Conservation (phyloP, 2,797 vertebrate species). For the Tarsius wallacei region DNA sequence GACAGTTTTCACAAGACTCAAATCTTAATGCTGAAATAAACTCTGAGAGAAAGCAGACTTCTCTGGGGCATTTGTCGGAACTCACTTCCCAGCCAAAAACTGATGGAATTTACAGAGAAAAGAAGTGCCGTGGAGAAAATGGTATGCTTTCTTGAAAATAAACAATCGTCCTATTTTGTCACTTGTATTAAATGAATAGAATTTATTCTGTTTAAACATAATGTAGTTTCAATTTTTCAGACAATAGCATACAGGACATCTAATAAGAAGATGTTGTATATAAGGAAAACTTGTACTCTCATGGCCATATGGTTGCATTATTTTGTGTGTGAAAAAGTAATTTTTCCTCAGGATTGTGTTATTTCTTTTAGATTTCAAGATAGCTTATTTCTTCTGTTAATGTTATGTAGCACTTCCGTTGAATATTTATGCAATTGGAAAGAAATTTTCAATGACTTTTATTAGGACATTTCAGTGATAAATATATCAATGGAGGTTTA, state of each 20-base stretch:
- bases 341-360: slow-evolving; percentile 67
- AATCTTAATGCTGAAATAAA: background rate
- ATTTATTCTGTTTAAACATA: slow-evolving; percentile 52
- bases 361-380: slow-evolving; percentile 63
- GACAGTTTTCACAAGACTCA: background rate
- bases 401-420: slow-evolving; percentile 51
- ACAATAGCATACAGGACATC: slow-evolving; percentile 69
- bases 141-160: background rate
- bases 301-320: slow-evolving; percentile 76
- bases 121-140: background rate
- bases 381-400: slow-evolving; percentile 67
- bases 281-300: slow-evolving; percentile 69
- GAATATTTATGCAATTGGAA: slow-evolving; percentile 1
- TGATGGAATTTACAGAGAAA: slow-evolving; percentile 21
- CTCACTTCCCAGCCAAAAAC: background rate
- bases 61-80: background rate
- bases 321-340: slow-evolving; percentile 70
- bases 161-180: slow-evolving; percentile 26
- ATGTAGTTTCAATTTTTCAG: slow-evolving; percentile 16
- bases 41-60: background rate
- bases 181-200: slow-evolving; percentile 69
- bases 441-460: slow-evolving; percentile 58
- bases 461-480: slow-evolving; percentile 22
- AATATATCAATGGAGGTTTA: slow-evolving; percentile 12
- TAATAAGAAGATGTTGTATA: slow-evolving; percentile 74